phyloP scores from a whole-genome alignment of 2,888 invertebrate genomes.

The Clanis bilineata region DNA sequence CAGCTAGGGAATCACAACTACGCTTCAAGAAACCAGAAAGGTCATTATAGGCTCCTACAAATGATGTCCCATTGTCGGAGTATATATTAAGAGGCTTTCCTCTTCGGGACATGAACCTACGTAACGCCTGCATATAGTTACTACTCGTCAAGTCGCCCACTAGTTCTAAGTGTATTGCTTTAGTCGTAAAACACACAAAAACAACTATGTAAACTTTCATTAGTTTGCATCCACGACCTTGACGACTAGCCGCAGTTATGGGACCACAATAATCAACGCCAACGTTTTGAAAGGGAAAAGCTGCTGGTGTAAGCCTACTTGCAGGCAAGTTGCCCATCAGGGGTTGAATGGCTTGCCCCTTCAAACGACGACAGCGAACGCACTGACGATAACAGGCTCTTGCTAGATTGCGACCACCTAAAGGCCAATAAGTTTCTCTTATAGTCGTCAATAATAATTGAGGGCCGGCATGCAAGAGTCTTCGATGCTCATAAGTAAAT shows the following conservation, averaged over 20 bases:
- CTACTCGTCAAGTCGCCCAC: constrained; percentile 12
- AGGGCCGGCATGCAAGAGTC: no score
- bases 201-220: constrained; percentile 23
- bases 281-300: not conserved
- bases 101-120: no score
- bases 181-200: not conserved
- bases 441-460: no score
- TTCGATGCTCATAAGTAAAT: no score
- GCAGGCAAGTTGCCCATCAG: not conserved
- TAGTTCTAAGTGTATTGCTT: not conserved
- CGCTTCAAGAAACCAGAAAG: not conserved
- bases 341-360: not conserved
- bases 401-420: no score
- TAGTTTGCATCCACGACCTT: no score
- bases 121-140: not conserved
- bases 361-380: no score
- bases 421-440: no score
- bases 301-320: not conserved
- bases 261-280: not conserved
- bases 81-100: no score
- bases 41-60: no score
- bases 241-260: not conserved
- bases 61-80: no score
- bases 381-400: no score
- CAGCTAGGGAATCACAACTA: not conserved